Conservation (phyloP, 2,797 vertebrate genomes). For the Serranus cabrilla region DNA sequence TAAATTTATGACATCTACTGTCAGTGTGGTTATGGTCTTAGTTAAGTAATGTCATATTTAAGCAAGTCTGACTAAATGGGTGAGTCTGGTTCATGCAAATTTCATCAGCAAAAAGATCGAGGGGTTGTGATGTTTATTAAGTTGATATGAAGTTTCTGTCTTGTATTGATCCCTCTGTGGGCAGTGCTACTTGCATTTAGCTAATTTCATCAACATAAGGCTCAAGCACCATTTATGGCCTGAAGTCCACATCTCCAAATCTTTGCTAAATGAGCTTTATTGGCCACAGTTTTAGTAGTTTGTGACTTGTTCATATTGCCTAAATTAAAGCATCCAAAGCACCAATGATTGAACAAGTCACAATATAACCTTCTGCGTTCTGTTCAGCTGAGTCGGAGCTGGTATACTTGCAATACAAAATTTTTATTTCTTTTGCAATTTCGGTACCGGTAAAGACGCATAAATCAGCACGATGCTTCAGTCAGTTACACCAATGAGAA, state of each 20-base stretch:
- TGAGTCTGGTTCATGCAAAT: not conserved
- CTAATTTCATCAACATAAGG: no score
- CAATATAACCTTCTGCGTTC: not conserved
- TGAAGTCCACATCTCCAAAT: no score
- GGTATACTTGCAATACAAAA: not conserved
- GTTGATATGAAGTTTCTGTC: not conserved
- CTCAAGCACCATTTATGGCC: not conserved
- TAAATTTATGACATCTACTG: not conserved
- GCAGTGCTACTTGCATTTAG: not conserved
- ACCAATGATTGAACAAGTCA: not conserved
- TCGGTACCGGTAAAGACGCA: no score
- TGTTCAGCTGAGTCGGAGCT: constrained; percentile 1
- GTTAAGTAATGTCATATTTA: constrained; percentile 5
- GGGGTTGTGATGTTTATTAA: not conserved
- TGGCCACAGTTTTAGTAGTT: not conserved
- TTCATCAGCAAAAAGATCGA: no score
- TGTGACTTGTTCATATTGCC: constrained; percentile 2
- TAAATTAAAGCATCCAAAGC: not conserved
- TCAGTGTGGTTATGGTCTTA: not conserved
- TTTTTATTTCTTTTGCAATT: constrained; percentile 8
- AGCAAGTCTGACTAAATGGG: not conserved
- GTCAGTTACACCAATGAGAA: constrained; percentile 48
- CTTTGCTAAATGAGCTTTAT: not conserved
- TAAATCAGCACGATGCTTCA: constrained; percentile 11
- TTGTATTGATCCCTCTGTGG: not conserved